phyloP scores from a whole-genome alignment of 2,888 invertebrate species.

The Biston betularia region DNA sequence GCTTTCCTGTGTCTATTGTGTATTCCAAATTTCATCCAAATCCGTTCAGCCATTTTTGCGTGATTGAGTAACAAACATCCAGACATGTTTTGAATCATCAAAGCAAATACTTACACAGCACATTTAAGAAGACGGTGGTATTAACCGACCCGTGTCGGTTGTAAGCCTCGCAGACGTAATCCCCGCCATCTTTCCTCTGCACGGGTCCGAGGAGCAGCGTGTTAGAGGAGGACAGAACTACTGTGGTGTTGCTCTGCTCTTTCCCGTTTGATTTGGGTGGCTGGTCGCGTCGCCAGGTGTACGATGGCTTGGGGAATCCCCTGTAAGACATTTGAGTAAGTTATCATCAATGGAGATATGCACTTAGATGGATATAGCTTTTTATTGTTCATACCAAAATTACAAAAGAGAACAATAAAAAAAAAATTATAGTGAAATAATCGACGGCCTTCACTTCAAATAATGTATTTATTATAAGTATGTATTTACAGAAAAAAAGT shows the following conservation, averaged over 20 bases:
- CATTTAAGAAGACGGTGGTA: slow-evolving; percentile 90
- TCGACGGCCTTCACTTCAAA: no score
- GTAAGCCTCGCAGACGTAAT: slow-evolving; percentile 91
- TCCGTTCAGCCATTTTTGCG: no score
- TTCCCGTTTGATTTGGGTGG: slow-evolving; percentile 58
- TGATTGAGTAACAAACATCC: no score
- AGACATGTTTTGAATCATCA: no score
- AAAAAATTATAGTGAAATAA: no score
- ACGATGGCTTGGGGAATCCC: slow-evolving; percentile 90
- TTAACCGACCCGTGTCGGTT: slow-evolving; percentile 92
- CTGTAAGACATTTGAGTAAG: slow-evolving; percentile 50
- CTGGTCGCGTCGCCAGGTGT: slow-evolving; percentile 89
- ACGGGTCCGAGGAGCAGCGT: slow-evolving; percentile 87
- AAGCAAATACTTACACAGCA: slow-evolving; percentile 91
- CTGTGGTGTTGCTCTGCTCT: slow-evolving; percentile 66
- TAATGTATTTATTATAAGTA: no score
- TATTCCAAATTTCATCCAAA: no score
- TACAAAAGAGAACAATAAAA: no score
- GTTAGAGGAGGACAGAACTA: slow-evolving; percentile 74
- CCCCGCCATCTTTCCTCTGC: slow-evolving; percentile 90
- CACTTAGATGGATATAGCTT: no score
- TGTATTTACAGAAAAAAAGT: no score
- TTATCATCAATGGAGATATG: not conserved
- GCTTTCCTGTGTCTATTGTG: no score
- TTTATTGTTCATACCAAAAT: no score